Evolutionary conservation across 2,888 invertebrate genomes (phyloP).

Genomic region (Melanophora roralis): DNA sequence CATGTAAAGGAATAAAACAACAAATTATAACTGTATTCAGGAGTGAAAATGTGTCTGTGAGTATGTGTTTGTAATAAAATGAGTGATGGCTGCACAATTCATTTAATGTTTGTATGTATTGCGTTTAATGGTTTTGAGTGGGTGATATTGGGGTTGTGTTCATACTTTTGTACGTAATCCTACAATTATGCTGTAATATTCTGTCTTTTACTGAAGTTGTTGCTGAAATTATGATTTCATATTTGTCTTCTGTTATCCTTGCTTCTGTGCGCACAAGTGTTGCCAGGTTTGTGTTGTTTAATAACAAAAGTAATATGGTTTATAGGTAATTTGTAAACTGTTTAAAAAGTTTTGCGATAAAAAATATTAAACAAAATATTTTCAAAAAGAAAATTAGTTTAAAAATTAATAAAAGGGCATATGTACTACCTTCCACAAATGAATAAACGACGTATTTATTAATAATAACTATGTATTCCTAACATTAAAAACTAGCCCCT

Average conservation of each 20-base stretch:
- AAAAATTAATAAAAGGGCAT: no score
- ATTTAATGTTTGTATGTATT: constrained; percentile 39
- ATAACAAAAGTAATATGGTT: no score
- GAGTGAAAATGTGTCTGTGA: neutral
- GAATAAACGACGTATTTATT: no score
- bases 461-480: no score
- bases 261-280: no score
- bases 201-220: neutral
- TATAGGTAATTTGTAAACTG: no score
- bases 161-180: neutral
- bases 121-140: neutral
- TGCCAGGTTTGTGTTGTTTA: no score
- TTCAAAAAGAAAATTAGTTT: no score
- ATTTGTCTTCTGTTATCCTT: neutral
- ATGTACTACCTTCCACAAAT: no score
- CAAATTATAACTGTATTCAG: neutral
- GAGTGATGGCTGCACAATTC: constrained; percentile 51
- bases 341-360: no score
- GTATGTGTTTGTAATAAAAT: constrained; percentile 32
- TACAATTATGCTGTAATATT: constrained; percentile 51
- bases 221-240: constrained; percentile 23
- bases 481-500: no score
- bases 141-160: constrained; percentile 24
- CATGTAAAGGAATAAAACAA: constrained; percentile 2
- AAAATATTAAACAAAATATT: no score